Percentiles rank a stretch among this genome's conserved stretches.
phyloP scores from a whole-genome alignment of 1,140 invertebrate species.

The Lordiphosa clarofinis region DNA sequence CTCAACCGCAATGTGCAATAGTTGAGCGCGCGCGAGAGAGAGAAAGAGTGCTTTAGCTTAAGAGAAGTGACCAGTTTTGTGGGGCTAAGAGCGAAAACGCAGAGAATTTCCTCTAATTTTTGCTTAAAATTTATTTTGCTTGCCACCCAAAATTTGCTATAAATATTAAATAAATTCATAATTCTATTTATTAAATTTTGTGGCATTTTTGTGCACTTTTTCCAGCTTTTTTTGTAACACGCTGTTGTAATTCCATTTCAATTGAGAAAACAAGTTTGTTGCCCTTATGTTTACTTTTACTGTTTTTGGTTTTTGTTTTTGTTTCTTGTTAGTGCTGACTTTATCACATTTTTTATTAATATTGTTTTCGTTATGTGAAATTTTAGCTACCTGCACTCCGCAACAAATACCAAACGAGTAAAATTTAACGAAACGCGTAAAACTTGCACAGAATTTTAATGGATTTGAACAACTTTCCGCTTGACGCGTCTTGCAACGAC shows the following conservation, averaged over 20 bases:
- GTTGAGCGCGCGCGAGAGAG: constrained; percentile 2
- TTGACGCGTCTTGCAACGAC: constrained; percentile 51
- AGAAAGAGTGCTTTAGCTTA: background rate
- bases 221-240: constrained; percentile 2
- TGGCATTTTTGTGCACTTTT: constrained; percentile 19
- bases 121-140: background rate
- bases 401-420: constrained; percentile 8
- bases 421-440: constrained; percentile 37
- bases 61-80: constrained; percentile 14
- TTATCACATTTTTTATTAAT: constrained; percentile 5
- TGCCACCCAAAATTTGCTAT: constrained; percentile 11
- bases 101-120: background rate
- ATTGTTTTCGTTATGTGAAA: constrained; percentile 15
- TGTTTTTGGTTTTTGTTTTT: constrained; percentile 8
- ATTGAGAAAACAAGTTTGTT: constrained; percentile 42
- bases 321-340: constrained; percentile 7
- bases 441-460: constrained; percentile 13
- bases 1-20: constrained; percentile 16
- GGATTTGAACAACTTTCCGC: constrained; percentile 37
- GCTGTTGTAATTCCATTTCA: constrained; percentile 25
- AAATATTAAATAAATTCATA: constrained; percentile 11
- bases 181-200: constrained; percentile 1
- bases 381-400: constrained; percentile 46
- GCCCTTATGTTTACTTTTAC: constrained; percentile 25
- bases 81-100: constrained; percentile 1